Base-by-base conservation (phyloP, 2,888 invertebrate species). In the Eristalinus aeneus region DNA sequence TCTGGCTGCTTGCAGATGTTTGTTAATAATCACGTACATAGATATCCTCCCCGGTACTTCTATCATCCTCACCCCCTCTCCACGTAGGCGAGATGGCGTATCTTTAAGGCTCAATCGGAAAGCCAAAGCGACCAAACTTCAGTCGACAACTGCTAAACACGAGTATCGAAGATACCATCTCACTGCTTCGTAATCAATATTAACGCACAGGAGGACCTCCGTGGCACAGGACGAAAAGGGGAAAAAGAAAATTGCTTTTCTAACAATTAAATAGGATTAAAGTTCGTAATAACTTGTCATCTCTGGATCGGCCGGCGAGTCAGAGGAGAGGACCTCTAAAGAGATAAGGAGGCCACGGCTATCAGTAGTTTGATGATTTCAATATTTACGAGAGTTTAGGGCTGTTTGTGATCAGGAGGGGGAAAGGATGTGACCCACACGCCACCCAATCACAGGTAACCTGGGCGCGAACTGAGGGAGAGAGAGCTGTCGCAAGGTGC, bases 11-110 rank as follows among this genome's bases (percentile, higher is more conserved):
- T 72, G 56, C 73, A 86, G 63, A 80, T 80, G 80, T 72, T 84
- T 56, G 75, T 68, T 32, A 67, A 61, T 72, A 85, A 77, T 68
- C 77, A 72, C 77, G 73, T 86, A 39, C 72, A 64, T 23, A 77
- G 32, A 72, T 58, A 80, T 67, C 27, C 58, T 58, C 46, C 39
- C 63, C 61, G 67, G 81, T 16, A 77, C 77, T 77, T 74, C 54
- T 54, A 53, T 63, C 64, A 77, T 64, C 56, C 68, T 75, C 63
- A 22, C 56, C 27, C 20, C 39, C 61, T 22, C 10, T 8, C 20
- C 65, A n/a, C 16, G 75, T n/a, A 71, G 60, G 64, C 54, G 11
- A 63, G 27, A 39, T 11, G 20, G 56, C 11, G 64, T 27, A 63
- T 64, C 58, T 60, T 76, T 73, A 34, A 73, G 71, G 54, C 60